Evolutionary conservation across 2,888 invertebrate species (phyloP), one percentile per base, ranked within the genome.

Genomic region (Sycophila texana): DNA sequence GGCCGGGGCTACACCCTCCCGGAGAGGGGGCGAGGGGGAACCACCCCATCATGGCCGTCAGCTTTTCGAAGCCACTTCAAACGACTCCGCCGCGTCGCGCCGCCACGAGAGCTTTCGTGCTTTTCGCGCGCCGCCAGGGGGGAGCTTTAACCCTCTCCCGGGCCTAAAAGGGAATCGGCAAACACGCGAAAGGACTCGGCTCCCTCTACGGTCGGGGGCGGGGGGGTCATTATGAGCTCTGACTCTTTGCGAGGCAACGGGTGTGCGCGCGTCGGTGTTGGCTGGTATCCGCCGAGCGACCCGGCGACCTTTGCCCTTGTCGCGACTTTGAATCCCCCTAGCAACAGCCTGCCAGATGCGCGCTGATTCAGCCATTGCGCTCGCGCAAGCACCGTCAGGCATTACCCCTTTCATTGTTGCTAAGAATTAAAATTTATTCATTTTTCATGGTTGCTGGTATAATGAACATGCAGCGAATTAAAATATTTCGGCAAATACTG

Each of bases 21-120:
- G n/a, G 16, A 53, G 76, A 66, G 82, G 81, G 26, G 26, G 26
- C 26, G 26, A 26, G 26, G 26, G 26, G 26, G 26, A 26, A 26
- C 61, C 78, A 71, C 76, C 67, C 74, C 83, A 84, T 81, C 80
- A 84, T 84, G 84, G 84, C 84, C 81, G 78, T 16, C 63, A 14
- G 13, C 12, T 63, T 47, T 39, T 18, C 63, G n/a, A 12, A 30
- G n/a, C 63, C 63, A 63, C 63, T 63, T 63, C 39, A 63, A 63
- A 63, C 63, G 39, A n/a, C 51, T 68, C 57, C 79, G 70, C 51
- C 22, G 53, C 22, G 47, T 47, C 61, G 30, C 66, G 39, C 39
- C 39, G 39, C 39, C 5, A 39, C 39, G 73, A 80, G 82, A 82
- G 81, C 74, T 78, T 78, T 68, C 47, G 13, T 18, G 20, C 49